Conservation (phyloP, 2,797 vertebrate genomes). For the Rhinatrema bivittatum region DNA sequence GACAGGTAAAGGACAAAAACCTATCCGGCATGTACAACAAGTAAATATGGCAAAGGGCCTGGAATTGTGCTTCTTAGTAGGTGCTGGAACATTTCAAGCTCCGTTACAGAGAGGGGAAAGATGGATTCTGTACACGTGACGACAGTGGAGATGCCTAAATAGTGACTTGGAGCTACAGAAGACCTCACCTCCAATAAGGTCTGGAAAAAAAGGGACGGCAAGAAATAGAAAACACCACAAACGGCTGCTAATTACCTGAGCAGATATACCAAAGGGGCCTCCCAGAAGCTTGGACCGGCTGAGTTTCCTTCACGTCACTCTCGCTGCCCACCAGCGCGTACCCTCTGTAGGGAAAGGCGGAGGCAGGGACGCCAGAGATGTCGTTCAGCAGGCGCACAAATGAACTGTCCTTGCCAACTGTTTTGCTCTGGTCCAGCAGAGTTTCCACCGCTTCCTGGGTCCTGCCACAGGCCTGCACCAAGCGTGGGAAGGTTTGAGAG, state of each 20-base stretch:
- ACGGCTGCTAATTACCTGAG: conserved; percentile 76
- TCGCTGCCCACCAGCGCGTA: conserved; percentile 68
- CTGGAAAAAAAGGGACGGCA: neutral
- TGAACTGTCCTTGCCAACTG: conserved; percentile 40
- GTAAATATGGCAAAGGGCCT: too few species aligned
- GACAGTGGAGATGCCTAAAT: neutral
- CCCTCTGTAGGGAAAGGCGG: conserved; percentile 81
- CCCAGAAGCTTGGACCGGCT: conserved; percentile 52
- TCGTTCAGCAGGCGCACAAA: conserved; percentile 76
- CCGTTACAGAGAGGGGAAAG: neutral
- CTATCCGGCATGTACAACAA: too few species aligned
- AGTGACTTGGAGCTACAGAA: too few species aligned
- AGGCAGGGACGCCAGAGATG: conserved; percentile 53
- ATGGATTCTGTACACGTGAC: neutral
- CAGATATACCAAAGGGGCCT: conserved; percentile 90
- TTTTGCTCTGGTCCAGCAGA: conserved; percentile 63
- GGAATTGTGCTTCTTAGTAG: neutral
- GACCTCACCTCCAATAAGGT: too few species aligned
- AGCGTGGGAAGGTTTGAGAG: conserved; percentile 35
- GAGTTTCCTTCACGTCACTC: conserved; percentile 57
- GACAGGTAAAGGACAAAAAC: too few species aligned
- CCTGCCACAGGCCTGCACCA: conserved; percentile 80
- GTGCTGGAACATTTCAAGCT: too few species aligned
- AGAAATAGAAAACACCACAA: neutral
- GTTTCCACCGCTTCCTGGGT: conserved; percentile 66